Conservation (phyloP, 2,797 vertebrate genomes). For the Dendrocincla fuliginosa region DNA sequence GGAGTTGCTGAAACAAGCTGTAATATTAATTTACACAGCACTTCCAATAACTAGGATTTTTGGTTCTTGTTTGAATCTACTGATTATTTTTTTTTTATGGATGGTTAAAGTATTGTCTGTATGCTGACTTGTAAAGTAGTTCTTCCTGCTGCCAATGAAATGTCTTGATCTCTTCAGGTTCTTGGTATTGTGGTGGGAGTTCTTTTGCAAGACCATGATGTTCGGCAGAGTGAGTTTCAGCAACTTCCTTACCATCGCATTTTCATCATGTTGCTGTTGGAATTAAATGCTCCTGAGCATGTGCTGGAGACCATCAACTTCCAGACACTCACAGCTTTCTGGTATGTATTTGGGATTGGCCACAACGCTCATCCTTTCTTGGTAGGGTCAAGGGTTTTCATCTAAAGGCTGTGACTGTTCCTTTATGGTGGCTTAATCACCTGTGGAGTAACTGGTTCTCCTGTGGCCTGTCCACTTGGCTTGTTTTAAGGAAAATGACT, state of each 20-base stretch:
- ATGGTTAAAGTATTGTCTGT: neutral
- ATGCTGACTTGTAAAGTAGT: neutral
- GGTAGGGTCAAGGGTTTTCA: neutral
- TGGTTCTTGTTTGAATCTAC: neutral
- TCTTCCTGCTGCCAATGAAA: neutral
- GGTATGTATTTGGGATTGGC: conserved; percentile 76
- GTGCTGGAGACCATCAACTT: conserved; percentile 99
- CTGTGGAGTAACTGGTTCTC: neutral
- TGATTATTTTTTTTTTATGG: neutral
- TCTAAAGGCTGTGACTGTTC: neutral
- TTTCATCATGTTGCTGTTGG: conserved; percentile 97
- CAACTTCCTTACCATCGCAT: conserved; percentile 98
- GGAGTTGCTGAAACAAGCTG: neutral
- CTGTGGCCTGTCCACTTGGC: neutral
- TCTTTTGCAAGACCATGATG: conserved; percentile 96
- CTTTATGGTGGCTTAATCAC: conserved; percentile 16
- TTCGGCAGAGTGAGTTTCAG: conserved; percentile 97
- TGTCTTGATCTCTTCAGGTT: conserved; percentile 77
- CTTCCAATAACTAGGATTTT: neutral
- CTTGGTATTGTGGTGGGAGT: conserved; percentile 98
- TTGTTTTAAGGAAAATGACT: neutral
- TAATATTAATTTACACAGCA: rapidly evolving
- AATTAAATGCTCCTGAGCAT: conserved; percentile 97
- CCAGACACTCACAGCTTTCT: conserved; percentile 98
- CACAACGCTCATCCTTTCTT: neutral